phyloP scores from a whole-genome alignment of 2,888 invertebrate genomes.

The Cheilosia vulpina region DNA sequence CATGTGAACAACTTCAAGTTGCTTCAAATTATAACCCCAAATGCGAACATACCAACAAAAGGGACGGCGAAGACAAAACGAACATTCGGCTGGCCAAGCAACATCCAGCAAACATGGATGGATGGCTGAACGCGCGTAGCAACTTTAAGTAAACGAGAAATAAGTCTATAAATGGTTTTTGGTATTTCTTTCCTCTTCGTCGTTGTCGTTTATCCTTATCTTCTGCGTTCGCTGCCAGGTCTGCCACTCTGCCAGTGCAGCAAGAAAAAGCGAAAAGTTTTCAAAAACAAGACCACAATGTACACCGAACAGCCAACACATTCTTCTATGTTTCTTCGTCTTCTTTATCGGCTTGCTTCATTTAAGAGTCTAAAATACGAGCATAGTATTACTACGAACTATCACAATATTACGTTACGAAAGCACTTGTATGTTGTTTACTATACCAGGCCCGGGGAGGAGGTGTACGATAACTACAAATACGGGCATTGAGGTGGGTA shows the following conservation, averaged over 20 bases:
- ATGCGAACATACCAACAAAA: slow-evolving; percentile 43
- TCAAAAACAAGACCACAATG: background rate
- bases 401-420: slow-evolving; percentile 65
- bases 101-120: slow-evolving; percentile 61
- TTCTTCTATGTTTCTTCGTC: slow-evolving; percentile 28
- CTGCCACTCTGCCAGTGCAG: slow-evolving; percentile 44
- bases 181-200: slow-evolving; percentile 62
- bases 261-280: background rate
- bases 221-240: slow-evolving; percentile 14
- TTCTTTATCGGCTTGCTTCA: slow-evolving; percentile 33
- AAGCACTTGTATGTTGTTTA: slow-evolving; percentile 61
- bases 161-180: slow-evolving; percentile 71
- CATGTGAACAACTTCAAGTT: slow-evolving; percentile 68
- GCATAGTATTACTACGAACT: slow-evolving; percentile 65
- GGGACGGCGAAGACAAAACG: slow-evolving; percentile 22
- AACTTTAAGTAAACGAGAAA: slow-evolving; percentile 68
- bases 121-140: slow-evolving; percentile 69
- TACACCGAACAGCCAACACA: background rate
- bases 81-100: slow-evolving; percentile 54
- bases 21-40: slow-evolving; percentile 69
- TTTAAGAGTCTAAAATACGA: slow-evolving; percentile 49
- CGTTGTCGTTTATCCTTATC: slow-evolving; percentile 26
- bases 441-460: slow-evolving; percentile 32
- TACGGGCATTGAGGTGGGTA: slow-evolving; percentile 71
- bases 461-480: slow-evolving; percentile 66